These are phyloP conservation scores for Prolemur simus DNA, from an alignment of 2,113 vertebrate genomes.

Conservation along the genomic window DNA sequence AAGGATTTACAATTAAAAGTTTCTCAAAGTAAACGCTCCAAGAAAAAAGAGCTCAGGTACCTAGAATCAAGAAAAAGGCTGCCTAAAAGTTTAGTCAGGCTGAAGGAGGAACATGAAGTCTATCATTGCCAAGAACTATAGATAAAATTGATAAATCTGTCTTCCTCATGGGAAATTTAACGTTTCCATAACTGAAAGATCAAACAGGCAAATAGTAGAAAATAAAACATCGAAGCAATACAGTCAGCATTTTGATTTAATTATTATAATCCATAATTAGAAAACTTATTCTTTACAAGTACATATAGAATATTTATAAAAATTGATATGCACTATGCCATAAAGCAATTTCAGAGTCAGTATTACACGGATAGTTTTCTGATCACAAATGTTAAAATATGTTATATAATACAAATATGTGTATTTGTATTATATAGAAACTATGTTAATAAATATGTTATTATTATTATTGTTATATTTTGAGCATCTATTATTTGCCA, in stretches of 20 bases:
- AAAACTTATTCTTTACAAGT: not conserved
- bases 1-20: not conserved
- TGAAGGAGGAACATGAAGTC: not conserved
- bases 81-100: not conserved
- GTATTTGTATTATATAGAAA: too few relatives aligned
- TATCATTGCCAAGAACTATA: not conserved
- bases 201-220: not conserved
- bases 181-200: not conserved
- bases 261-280: not conserved
- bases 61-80: not conserved
- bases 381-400: not conserved
- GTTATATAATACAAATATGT: too few relatives aligned
- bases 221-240: not conserved
- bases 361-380: slow-evolving; percentile 5
- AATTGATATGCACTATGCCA: not conserved
- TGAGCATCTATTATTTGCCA: not conserved
- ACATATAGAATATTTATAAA: not conserved
- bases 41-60: not conserved
- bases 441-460: not conserved
- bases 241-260: not conserved
- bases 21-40: not conserved
- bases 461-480: not conserved
- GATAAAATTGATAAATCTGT: not conserved
- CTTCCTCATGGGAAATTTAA: not conserved
- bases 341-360: not conserved